Base-by-base conservation (phyloP, 2,113 vertebrate genomes). In the Orcinus orca region DNA sequence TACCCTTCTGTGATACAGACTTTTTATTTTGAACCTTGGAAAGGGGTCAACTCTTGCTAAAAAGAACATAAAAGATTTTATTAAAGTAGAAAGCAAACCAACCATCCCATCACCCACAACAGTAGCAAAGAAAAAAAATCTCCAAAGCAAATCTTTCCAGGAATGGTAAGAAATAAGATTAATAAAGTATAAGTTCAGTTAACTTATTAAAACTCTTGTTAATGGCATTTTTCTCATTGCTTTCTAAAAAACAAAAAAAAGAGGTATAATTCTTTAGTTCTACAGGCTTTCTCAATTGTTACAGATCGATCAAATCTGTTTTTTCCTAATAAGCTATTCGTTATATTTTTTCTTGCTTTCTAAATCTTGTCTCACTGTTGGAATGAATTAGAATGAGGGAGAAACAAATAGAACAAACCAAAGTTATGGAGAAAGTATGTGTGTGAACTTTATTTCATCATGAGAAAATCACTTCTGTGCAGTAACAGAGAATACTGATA, bases 361-460 rank as follows among this genome's bases (percentile, higher is more conserved):
- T 96, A 74, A 96, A 89, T 97, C 79, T 93, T 76, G 36, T 96
- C 92, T 97, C 68, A 92, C 93, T 94, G 60, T 70, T 36, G 55
- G 73, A 74, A 82, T 97, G 90, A 83, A 38, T 93, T 89, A 95
- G 76, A 90, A 83, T 94, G 77, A 97, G 96, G 96, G 92, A 98
- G 90, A 97, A 95, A 98, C 93, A 98, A 97, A 98, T 93, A 97
- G 97, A 97, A 98, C 97, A 96, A 98, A 96, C 95, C 97, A 97
- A 97, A 97, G 96, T 95, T 97, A 84, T 97, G 97, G 96, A 98
- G 97, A 97, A 98, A 97, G 96, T 97, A 96, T 93, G 96, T 97
- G 96, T 98, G 98, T 76, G 95, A 98, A 97, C 97, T 98, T 98
- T 98, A 98, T 98, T 98, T 97, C 96, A 97, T 98, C 95, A 98